Percentiles rank a stretch among this genome's conserved stretches.
phyloP scores from a whole-genome alignment of 2,888 invertebrate species.

The Miltochrista miniata region DNA sequence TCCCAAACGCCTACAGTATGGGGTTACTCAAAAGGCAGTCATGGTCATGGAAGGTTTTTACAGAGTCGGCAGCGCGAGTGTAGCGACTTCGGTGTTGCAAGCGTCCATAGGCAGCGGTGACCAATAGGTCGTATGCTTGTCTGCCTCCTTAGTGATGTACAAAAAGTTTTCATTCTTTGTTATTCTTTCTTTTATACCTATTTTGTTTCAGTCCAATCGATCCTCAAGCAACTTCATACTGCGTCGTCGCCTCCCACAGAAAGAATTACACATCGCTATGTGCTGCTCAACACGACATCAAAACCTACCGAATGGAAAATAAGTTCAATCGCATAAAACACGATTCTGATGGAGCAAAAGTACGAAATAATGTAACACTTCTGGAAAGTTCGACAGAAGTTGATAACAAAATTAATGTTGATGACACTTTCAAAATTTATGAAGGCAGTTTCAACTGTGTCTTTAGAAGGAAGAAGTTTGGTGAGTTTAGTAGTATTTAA shows the following conservation, averaged over 20 bases:
- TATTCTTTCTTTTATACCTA: too few relatives aligned
- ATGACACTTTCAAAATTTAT: slow-evolving; percentile 57
- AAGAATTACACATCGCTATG: slow-evolving; percentile 75
- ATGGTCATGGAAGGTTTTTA: too few relatives aligned
- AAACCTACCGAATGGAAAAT: slow-evolving; percentile 49
- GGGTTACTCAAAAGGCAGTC: too few relatives aligned
- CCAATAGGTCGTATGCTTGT: too few relatives aligned
- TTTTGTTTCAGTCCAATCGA: slow-evolving; percentile 66
- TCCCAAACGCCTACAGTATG: too few relatives aligned
- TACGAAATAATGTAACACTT: slow-evolving; percentile 32
- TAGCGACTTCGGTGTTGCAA: too few relatives aligned
- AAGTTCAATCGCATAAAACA: slow-evolving; percentile 45
- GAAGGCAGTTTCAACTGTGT: slow-evolving; percentile 60
- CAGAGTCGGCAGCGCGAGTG: too few relatives aligned
- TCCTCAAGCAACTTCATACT: slow-evolving; percentile 73
- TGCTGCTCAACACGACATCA: slow-evolving; percentile 67
- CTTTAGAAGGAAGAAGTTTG: slow-evolving; percentile 68
- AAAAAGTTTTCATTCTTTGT: too few relatives aligned
- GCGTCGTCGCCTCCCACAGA: slow-evolving; percentile 70
- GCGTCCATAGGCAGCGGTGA: too few relatives aligned
- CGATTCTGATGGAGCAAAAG: slow-evolving; percentile 33
- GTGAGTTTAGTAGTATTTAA: too few relatives aligned
- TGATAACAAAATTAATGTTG: slow-evolving; percentile 60
- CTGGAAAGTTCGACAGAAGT: slow-evolving; percentile 43
- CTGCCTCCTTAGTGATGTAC: too few relatives aligned